Evolutionary conservation across 92 coral and sea anemone genomes (phyloP), one percentile per base, ranked within the genome.

Genomic region (Ricordea florida): DNA sequence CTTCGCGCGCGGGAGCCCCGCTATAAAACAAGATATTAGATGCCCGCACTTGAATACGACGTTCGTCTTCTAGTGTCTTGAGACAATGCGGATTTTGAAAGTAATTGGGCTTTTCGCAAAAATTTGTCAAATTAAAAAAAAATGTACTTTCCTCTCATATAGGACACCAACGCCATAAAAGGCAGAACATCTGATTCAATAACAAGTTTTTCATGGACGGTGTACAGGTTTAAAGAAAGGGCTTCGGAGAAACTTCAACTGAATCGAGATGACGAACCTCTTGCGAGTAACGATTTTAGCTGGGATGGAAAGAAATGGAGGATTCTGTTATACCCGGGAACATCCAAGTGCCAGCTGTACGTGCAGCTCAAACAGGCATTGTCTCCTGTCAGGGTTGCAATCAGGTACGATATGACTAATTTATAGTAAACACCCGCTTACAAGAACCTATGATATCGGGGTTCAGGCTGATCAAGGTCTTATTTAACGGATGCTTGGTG

Each of bases 391-490:
- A 26, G 52, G 27, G 55, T 42, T 42, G 53, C 52, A 16, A 42
- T 64, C 28, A 40, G 72, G 72, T 40, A 22, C n/a, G 55, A 14
- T 5, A 11, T 9, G 42, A 29, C 72, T 9, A n/a, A n/a, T 40
- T 53, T 31, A 17, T 41, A 72, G 69, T 72, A 56, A 57, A 57
- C 79, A 72, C 80, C 80, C 69, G 68, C 69, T 26, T 68, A 69
- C 41, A 79, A 55, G 77, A 79, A 79, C 78, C 22, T 55, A 38
- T 40, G 58, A 53, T 53, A 66, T 78, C 22, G 60, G 62, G 58
- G 62, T 66, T 79, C 79, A 79, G 80, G 73, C 80, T 80, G 80
- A 61, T 45, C 68, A 61, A 37, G 50, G 33, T 69, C 79, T 33
- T 69, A 70, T 59, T 55, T 59, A 69, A 41, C 26, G 62, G 57